A percentile compares a stretch with the other conserved stretches of the same genome.
These are phyloP conservation scores for Cerceris rybyensis DNA, from an alignment of 2,888 invertebrate genomes.

Conservation along the genomic window DNA sequence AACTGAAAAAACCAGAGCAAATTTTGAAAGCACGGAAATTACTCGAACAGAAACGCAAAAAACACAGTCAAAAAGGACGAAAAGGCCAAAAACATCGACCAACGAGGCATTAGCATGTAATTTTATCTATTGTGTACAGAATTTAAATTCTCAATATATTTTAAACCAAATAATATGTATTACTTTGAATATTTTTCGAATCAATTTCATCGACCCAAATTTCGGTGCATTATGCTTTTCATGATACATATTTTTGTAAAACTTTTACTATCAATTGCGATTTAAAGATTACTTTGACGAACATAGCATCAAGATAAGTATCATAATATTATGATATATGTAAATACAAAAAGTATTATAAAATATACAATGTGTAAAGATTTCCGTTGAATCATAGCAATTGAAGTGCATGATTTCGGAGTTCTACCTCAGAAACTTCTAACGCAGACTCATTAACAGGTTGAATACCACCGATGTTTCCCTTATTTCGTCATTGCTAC, in stretches of 20 bases:
- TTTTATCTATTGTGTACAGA: conserved; percentile 12
- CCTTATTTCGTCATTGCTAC: too few species aligned
- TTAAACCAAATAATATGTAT: not conserved
- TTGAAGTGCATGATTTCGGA: conserved; percentile 46
- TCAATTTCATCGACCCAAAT: not conserved
- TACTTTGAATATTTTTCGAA: not conserved
- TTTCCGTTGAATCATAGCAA: conserved; percentile 40
- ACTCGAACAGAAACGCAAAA: conserved; percentile 83
- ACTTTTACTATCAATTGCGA: too few species aligned
- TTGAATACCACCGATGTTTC: too few species aligned
- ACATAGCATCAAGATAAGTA: not conserved
- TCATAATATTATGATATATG: not conserved
- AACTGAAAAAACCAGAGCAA: conserved; percentile 89
- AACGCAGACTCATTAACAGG: conserved; percentile 34
- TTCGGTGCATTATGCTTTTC: too few species aligned
- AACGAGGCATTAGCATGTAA: conserved; percentile 54
- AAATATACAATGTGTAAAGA: conserved; percentile 31
- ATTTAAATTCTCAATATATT: conserved; percentile 10
- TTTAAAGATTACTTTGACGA: too few species aligned
- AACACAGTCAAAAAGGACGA: conserved; percentile 80
- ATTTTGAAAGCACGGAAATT: conserved; percentile 88
- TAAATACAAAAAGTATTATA: conserved; percentile 12
- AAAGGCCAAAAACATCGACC: conserved; percentile 67
- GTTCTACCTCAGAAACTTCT: conserved; percentile 36
- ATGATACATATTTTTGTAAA: too few species aligned